These are phyloP conservation scores for Amphiprion ocellaris DNA, from an alignment of 2,113 vertebrate genomes.

Conservation along the genomic window DNA sequence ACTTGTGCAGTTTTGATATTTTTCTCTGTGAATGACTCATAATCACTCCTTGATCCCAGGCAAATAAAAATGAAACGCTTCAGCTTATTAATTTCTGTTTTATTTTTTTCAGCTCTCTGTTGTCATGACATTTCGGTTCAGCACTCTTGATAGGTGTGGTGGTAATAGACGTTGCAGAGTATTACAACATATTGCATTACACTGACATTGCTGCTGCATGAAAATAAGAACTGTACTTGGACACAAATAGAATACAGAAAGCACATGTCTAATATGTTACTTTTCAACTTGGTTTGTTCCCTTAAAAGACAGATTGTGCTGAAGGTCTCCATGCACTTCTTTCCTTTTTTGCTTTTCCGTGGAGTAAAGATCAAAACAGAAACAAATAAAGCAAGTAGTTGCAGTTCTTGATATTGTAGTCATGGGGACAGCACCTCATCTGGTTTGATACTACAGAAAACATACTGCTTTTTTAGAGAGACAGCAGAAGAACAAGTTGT, in stretches of 20 bases:
- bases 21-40: constrained; percentile 65
- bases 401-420: no score
- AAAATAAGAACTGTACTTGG: constrained; percentile 21
- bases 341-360: not conserved
- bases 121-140: constrained; percentile 54
- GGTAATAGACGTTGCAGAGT: constrained; percentile 40
- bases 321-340: no score
- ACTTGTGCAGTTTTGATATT: constrained; percentile 39
- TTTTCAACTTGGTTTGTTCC: no score
- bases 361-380: not conserved
- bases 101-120: constrained; percentile 24
- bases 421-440: no score
- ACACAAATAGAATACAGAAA: not conserved
- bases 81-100: constrained; percentile 34
- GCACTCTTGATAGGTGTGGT: constrained; percentile 29
- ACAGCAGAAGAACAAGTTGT: no score
- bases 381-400: not conserved
- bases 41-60: constrained; percentile 20
- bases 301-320: no score
- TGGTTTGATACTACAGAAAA: not conserved
- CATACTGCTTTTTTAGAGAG: no score
- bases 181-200: constrained; percentile 68
- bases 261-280: no score
- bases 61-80: constrained; percentile 50
- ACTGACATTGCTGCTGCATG: constrained; percentile 9